These are phyloP conservation scores for Epinotia brunnichana DNA, from an alignment of 2,888 invertebrate species.

Conservation along the genomic window DNA sequence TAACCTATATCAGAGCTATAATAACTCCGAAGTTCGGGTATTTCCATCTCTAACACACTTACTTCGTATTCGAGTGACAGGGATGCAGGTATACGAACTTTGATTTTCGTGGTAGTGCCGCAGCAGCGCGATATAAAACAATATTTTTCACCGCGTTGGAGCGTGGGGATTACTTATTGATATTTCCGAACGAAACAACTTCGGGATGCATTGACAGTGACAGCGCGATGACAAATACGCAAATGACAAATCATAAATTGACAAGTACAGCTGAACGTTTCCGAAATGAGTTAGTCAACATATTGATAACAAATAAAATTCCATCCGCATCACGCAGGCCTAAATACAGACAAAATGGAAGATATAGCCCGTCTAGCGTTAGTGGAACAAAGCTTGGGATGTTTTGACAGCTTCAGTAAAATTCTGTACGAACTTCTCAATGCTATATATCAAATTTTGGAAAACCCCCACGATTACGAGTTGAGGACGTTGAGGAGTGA, in stretches of 20 bases:
- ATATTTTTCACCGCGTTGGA: neutral
- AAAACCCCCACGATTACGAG: slow-evolving; percentile 70
- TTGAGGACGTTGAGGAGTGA: slow-evolving; percentile 63
- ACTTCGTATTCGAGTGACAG: too few relatives aligned
- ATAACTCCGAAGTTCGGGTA: too few relatives aligned
- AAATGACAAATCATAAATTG: slow-evolving; percentile 73
- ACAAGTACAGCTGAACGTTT: slow-evolving; percentile 58
- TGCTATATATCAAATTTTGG: slow-evolving; percentile 66
- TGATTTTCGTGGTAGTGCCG: too few relatives aligned
- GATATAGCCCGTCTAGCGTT: slow-evolving; percentile 76
- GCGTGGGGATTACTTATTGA: neutral
- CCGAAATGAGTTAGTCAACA: slow-evolving; percentile 46
- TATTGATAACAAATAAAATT: slow-evolving; percentile 53
- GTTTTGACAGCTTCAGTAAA: slow-evolving; percentile 63
- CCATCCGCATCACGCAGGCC: slow-evolving; percentile 13
- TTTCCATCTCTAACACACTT: too few relatives aligned
- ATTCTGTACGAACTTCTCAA: slow-evolving; percentile 67
- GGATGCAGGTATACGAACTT: too few relatives aligned
- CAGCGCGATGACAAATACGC: slow-evolving; percentile 62
- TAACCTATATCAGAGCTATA: too few relatives aligned
- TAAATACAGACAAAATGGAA: slow-evolving; percentile 63
- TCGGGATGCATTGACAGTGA: slow-evolving; percentile 27
- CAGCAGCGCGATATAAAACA: neutral
- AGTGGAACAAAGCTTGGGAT: slow-evolving; percentile 69
- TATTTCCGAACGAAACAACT: slow-evolving; percentile 52